phyloP scores from a whole-genome alignment of 1,140 invertebrate genomes.

The Diorhabda elongata region DNA sequence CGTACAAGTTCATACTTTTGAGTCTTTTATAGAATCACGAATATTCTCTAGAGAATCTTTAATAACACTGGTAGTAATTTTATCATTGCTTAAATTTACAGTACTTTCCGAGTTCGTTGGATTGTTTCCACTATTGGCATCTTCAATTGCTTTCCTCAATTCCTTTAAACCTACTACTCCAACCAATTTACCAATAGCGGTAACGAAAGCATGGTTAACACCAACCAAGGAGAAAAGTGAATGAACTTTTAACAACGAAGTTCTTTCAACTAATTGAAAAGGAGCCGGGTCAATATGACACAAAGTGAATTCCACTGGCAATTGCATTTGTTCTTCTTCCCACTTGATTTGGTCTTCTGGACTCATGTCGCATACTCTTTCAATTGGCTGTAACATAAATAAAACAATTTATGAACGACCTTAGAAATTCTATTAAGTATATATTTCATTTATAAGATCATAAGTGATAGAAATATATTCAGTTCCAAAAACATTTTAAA shows the following conservation, averaged over 20 bases:
- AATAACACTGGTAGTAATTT: slow-evolving; percentile 25
- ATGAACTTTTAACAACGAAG: slow-evolving; percentile 89
- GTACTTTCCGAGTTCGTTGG: slow-evolving; percentile 17
- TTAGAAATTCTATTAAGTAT: too few relatives aligned
- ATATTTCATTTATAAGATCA: too few relatives aligned
- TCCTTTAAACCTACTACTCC: slow-evolving; percentile 96
- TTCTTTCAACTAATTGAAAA: slow-evolving; percentile 96
- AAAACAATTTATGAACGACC: too few relatives aligned
- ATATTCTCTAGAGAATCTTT: slow-evolving; percentile 26
- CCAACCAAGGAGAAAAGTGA: slow-evolving; percentile 96
- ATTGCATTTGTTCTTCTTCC: slow-evolving; percentile 85
- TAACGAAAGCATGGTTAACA: slow-evolving; percentile 96
- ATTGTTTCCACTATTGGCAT: slow-evolving; percentile 61
- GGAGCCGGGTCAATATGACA: slow-evolving; percentile 96
- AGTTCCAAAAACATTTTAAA: neutral
- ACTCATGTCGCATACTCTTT: slow-evolving; percentile 90
- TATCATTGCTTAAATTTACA: slow-evolving; percentile 16
- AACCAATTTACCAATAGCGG: slow-evolving; percentile 89
- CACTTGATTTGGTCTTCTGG: slow-evolving; percentile 85
- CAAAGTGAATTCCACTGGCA: slow-evolving; percentile 78
- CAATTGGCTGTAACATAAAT: slow-evolving; percentile 63
- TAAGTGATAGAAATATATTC: neutral
- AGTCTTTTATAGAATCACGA: slow-evolving; percentile 1
- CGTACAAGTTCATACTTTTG: slow-evolving; percentile 3
- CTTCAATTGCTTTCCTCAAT: slow-evolving; percentile 84